phyloP scores from a whole-genome alignment of 2,888 invertebrate genomes.

The Griposia aprilina region DNA sequence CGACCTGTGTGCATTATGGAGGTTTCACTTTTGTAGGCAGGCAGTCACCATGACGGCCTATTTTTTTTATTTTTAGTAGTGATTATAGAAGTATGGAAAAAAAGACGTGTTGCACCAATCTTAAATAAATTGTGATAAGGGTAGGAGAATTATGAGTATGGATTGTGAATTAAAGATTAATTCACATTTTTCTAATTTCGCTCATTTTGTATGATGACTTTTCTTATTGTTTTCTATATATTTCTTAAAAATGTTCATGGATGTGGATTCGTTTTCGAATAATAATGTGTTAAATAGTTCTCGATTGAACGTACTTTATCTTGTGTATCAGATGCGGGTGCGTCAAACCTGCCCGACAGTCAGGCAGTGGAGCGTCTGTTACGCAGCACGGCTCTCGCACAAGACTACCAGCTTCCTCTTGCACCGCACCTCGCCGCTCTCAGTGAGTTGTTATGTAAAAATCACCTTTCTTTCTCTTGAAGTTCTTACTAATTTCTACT shows the following conservation, averaged over 20 bases:
- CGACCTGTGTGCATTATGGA: no score
- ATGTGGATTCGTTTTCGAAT: neutral
- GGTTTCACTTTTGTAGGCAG: no score
- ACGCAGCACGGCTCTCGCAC: conserved; percentile 85
- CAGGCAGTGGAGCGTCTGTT: conserved; percentile 88
- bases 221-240: neutral
- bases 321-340: conserved; percentile 79
- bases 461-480: conserved; percentile 58
- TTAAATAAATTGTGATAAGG: no score
- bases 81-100: no score
- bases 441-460: conserved; percentile 88
- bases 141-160: neutral
- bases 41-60: no score
- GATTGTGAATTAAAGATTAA: neutral
- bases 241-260: neutral
- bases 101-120: no score
- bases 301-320: conserved; percentile 3
- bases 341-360: conserved; percentile 85
- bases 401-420: conserved; percentile 88
- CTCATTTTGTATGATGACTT: neutral
- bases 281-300: neutral
- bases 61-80: no score
- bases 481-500: conserved; percentile 7
- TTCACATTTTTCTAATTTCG: neutral
- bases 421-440: conserved; percentile 89